Evolutionary conservation across 2,888 invertebrate species (phyloP), one percentile per base, ranked within the genome.

Genomic region (Oeneis ivallda): DNA sequence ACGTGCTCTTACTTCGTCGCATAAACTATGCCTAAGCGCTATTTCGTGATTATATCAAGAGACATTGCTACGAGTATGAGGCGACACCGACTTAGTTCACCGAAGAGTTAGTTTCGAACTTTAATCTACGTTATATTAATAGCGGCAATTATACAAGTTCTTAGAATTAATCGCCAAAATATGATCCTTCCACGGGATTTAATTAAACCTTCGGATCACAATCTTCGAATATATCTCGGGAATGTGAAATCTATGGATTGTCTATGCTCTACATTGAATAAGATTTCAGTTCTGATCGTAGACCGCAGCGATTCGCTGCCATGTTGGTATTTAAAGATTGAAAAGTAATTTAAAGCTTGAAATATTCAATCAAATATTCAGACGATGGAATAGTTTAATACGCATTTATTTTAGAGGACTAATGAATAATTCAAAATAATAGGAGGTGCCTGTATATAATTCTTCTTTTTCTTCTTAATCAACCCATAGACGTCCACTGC

Each of bases 111-210:
- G 64, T 70, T 70, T 17, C 58, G 19, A 70, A 70, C 58, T 70
- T 65, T 70, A 70, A 67, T 70, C 70, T 58, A 63, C 57, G 65
- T 70, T 63, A 64, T 67, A 70, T 70, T 70, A 66, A 67, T 67
- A 70, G 70, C 65, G 63, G 65, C 63, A 70, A 70, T 70, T 70
- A 70, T 67, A 70, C 63, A 70, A 70, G 67, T 70, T 70, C 66
- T 66, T 67, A 69, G 65, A 65, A 66, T 69, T 67, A 69, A 69
- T 69, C 62, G 59, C 39, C 66, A 60, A 67, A 56, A 63, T 65
- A 65, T 67, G 62, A 70, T 63, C 58, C 65, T 65, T 66, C 64
- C 60, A 62, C 45, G 37, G 54, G 61, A 52, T 67, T 67, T 70
- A 70, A 70, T 70, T 70, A 70, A 70, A 70, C 45, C 65, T 64